Base-by-base conservation (phyloP, 92 coral and sea anemone genomes). In the Parazoanthus atlanticus region DNA sequence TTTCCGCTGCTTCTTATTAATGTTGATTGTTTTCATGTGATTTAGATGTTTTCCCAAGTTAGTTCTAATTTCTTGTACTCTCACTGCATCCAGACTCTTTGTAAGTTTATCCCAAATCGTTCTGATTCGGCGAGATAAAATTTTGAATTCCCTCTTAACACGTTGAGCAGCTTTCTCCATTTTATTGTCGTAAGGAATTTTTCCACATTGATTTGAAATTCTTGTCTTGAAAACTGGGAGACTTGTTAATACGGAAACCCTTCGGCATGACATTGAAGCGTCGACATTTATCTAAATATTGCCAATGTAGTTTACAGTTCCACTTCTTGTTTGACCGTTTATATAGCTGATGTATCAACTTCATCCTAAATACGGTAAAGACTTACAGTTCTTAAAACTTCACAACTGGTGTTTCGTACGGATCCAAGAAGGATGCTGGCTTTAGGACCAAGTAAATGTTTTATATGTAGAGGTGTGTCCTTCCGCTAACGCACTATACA, bases 391-490 rank as follows among this genome's bases (percentile, higher is more conserved):
- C 80, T 76, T 7, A 17, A 76, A 15, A 25, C 13, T 29, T 17
- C 28, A 21, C 40, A 76, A 16, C 10, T 76, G 80, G 26, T 76
- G 54, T 41, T 36, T 19, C 40, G 54, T 76, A 76, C 80, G 80
- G 80, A 76, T 76, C 80, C 54, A 76, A 76, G 33, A 25, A 31
- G 54, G 80, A 76, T 76, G 54, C 80, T 76, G 80, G 80, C 80
- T 33, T 21, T 23, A 74, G 79, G 79, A 74, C 79, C 79, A 77
- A 77, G 25, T 77, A 46, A 7, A 43, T 41, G 10, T 23, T 11
- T 46, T 32, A 41, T 36, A 70, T 16, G 16, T 75, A 38, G 7
- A 71, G 36, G n/a, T 74, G n/a, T 74, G 47, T 33, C 49, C 79
- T 74, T 32, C 32, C 49, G 47, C 81, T 25, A 77, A 33, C 79